A percentile compares a stretch with the other conserved stretches of the same genome.
phyloP scores from a whole-genome alignment of 2,888 invertebrate species.

The Polymixis flavicincta region DNA sequence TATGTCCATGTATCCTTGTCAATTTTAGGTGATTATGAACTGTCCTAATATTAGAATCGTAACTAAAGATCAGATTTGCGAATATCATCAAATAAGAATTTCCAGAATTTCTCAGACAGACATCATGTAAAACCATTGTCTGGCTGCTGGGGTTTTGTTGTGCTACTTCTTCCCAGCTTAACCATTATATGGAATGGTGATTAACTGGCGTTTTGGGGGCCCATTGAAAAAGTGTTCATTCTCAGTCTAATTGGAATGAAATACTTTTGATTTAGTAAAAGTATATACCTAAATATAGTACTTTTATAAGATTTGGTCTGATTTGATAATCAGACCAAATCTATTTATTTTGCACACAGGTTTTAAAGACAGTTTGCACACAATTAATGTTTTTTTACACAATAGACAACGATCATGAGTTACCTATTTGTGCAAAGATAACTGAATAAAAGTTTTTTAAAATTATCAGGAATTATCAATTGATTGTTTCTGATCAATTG shows the following conservation, averaged over 20 bases:
- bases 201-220: rapidly evolving
- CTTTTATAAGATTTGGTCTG: too few species aligned
- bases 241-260: not conserved
- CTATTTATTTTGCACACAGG: too few species aligned
- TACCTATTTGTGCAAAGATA: not conserved
- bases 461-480: slow-evolving; percentile 9
- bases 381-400: not conserved
- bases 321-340: too few species aligned
- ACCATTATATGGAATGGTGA: not conserved
- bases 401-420: not conserved
- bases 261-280: not conserved
- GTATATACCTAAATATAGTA: too few species aligned
- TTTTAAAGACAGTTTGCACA: not conserved
- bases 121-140: not conserved
- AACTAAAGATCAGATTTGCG: not conserved
- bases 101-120: not conserved
- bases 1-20: not conserved
- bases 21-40: not conserved
- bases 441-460: not conserved
- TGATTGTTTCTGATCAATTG: too few species aligned
- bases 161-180: not conserved
- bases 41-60: not conserved
- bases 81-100: not conserved
- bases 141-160: not conserved
- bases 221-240: not conserved